A percentile compares a stretch with the other conserved stretches of the same genome.
Conservation (phyloP, 2,888 invertebrate species). For the Plagiodera versicolora region DNA sequence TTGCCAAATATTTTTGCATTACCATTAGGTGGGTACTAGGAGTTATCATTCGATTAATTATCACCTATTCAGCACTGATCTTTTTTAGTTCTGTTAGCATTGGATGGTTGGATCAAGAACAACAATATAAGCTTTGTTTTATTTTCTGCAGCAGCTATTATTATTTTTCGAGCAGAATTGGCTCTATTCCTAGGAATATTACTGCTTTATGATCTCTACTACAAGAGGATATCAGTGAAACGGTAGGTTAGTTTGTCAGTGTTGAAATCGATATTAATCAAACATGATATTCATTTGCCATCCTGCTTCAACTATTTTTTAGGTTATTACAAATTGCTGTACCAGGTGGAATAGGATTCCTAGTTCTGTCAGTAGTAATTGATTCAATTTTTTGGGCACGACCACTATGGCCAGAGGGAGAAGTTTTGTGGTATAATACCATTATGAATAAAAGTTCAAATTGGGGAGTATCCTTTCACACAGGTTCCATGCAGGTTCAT, state of each 20-base stretch:
- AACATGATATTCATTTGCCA: background rate
- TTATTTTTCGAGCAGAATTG: conserved; percentile 90
- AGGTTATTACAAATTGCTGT: conserved; percentile 73
- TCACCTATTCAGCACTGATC: conserved; percentile 14
- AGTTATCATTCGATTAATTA: background rate
- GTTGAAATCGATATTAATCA: conserved; percentile 1
- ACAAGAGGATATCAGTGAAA: conserved; percentile 66
- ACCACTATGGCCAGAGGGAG: conserved; percentile 94
- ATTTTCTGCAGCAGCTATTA: conserved; percentile 82
- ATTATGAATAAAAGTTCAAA: conserved; percentile 90
- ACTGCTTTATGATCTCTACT: conserved; percentile 76
- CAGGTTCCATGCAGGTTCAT: conserved; percentile 14
- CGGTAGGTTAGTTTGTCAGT: conserved; percentile 59
- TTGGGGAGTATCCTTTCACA: conserved; percentile 92
- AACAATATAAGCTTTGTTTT: conserved; percentile 75
- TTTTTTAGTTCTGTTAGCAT: conserved; percentile 78
- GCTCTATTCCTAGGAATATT: conserved; percentile 84
- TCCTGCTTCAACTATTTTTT: conserved; percentile 38
- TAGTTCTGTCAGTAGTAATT: conserved; percentile 73
- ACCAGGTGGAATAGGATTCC: conserved; percentile 69
- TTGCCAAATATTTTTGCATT: conserved; percentile 94
- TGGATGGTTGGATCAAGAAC: conserved; percentile 82
- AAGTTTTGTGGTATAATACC: conserved; percentile 95
- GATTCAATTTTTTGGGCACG: conserved; percentile 95
- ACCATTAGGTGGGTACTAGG: conserved; percentile 79